Percentiles rank a stretch among this genome's conserved stretches.
Conservation (phyloP, 2,888 invertebrate species). For the Abscondita cerata region DNA sequence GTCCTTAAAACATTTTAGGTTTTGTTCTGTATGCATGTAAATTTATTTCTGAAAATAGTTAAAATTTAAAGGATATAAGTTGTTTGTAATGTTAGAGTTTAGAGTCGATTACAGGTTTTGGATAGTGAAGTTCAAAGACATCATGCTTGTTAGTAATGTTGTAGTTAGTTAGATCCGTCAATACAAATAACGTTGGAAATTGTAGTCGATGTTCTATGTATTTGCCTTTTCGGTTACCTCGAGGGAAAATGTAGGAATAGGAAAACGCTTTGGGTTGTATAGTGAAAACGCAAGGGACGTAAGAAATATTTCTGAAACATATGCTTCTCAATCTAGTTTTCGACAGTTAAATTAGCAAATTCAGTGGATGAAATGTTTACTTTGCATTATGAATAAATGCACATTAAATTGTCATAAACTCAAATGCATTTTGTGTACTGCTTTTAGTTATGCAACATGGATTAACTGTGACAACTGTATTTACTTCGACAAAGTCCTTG, state of each 20-base stretch:
- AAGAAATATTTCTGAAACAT: constrained; percentile 23
- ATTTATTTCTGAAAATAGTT: not conserved
- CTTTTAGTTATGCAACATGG: no score
- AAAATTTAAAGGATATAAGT: not conserved
- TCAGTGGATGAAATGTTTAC: constrained; percentile 5
- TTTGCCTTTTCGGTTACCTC: constrained; percentile 21
- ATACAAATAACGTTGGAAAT: constrained; percentile 6
- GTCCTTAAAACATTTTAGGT: constrained; percentile 13
- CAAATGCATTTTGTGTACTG: no score
- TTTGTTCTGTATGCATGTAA: no score
- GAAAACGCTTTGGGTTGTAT: constrained; percentile 21
- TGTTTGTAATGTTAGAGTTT: not conserved
- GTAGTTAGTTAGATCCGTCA: constrained; percentile 16
- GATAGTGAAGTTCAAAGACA: constrained; percentile 29
- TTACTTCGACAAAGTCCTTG: no score
- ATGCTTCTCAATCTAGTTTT: constrained; percentile 20
- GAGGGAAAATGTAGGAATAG: constrained; percentile 21
- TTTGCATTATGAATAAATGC: no score
- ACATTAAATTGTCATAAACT: no score
- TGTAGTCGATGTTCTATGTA: constrained; percentile 16
- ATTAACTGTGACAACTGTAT: no score
- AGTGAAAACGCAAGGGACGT: constrained; percentile 18
- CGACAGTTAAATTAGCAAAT: constrained; percentile 16
- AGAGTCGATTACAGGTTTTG: constrained; percentile 16
- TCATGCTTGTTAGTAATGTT: constrained; percentile 26